Percentiles rank a stretch among this genome's conserved stretches.
Conservation (phyloP, 2,797 vertebrate genomes). For the Malacoraja senta region DNA sequence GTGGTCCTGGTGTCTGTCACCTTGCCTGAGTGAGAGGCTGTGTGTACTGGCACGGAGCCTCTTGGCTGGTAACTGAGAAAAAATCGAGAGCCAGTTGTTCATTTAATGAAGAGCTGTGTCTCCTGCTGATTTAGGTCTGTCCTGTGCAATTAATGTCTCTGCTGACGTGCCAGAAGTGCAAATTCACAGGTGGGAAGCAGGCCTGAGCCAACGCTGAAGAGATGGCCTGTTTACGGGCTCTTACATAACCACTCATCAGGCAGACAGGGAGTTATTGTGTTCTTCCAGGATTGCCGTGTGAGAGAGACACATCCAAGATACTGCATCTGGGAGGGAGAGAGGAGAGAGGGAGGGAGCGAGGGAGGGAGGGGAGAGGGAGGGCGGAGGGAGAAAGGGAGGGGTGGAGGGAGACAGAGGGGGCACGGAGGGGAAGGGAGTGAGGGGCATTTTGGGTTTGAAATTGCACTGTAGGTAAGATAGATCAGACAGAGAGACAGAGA, state of each 20-base stretch:
- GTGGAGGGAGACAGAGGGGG: not conserved
- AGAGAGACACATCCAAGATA: too few relatives aligned
- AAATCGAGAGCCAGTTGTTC: not conserved
- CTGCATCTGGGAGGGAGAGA: too few relatives aligned
- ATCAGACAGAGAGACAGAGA: not conserved
- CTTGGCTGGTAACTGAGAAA: not conserved
- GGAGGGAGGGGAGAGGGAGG: not conserved
- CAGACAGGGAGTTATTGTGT: not conserved
- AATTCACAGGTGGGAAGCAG: not conserved
- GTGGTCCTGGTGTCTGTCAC: not conserved
- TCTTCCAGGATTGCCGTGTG: not conserved
- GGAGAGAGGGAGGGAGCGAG: not conserved
- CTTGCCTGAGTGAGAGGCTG: not conserved
- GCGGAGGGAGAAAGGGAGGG: not conserved
- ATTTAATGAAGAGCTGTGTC: not conserved
- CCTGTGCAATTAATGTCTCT: not conserved
- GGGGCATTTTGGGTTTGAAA: not conserved
- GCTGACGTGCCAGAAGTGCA: not conserved
- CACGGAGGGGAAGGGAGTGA: not conserved
- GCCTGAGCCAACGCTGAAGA: not conserved
- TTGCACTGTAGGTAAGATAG: not conserved
- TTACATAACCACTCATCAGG: not conserved
- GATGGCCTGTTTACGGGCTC: not conserved
- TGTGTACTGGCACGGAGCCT: not conserved
- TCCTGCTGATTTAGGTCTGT: not conserved